These are phyloP conservation scores for Gisinianus flammeolus DNA, from an alignment of 2,888 invertebrate species.

Conservation along the genomic window DNA sequence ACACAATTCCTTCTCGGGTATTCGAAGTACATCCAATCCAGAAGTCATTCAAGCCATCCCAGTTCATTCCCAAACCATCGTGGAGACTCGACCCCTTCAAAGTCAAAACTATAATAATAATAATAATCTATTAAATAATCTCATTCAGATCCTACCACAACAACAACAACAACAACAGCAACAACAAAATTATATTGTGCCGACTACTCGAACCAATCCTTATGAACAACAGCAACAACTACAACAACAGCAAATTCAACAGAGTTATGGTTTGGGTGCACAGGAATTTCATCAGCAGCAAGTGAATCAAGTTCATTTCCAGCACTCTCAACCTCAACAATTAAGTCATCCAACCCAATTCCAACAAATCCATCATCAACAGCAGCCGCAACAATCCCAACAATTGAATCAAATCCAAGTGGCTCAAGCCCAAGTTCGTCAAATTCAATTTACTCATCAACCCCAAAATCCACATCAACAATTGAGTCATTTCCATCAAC, in stretches of 20 bases:
- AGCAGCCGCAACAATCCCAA: slow-evolving; percentile 22
- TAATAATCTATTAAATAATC: background rate
- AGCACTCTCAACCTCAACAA: slow-evolving; percentile 8
- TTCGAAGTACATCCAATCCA: background rate
- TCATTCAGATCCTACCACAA: background rate
- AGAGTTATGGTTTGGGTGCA: background rate
- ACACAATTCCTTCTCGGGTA: background rate
- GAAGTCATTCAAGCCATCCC: slow-evolving; percentile 41
- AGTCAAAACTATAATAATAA: background rate
- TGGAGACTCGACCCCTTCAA: slow-evolving; percentile 29
- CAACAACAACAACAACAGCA: background rate
- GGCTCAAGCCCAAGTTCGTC: background rate
- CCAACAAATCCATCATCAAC: slow-evolving; percentile 10
- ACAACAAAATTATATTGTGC: slow-evolving; percentile 14
- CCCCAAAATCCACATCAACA: slow-evolving; percentile 10
- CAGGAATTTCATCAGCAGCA: background rate
- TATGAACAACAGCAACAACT: slow-evolving; percentile 6
- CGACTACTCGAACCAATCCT: background rate
- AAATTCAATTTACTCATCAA: slow-evolving; percentile 1
- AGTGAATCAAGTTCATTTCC: slow-evolving; percentile 7
- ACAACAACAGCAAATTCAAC: background rate
- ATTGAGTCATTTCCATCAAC: too few relatives aligned
- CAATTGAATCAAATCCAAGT: background rate
- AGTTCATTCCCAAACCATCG: slow-evolving; percentile 34
- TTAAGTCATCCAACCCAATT: background rate